These are phyloP conservation scores for Macrochelys suwanniensis DNA, from an alignment of 2,797 vertebrate species.

Conservation along the genomic window DNA sequence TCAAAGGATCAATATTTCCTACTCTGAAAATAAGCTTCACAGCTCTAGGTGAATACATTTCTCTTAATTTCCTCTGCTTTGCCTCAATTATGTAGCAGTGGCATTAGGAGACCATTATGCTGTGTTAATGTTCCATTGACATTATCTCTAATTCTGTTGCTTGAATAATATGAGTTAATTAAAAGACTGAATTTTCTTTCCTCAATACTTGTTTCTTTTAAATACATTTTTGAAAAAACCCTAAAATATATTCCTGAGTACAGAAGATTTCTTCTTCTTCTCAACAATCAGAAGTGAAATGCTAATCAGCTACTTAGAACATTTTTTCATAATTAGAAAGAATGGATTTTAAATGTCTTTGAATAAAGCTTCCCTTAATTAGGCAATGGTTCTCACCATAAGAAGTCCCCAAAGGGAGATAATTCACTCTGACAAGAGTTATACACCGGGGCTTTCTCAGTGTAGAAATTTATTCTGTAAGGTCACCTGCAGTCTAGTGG, in stretches of 20 bases:
- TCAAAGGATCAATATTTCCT: not conserved
- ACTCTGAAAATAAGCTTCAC: not conserved
- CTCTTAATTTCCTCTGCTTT: not conserved
- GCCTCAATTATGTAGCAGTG: not conserved
- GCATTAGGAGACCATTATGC: not conserved
- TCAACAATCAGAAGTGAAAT: not conserved
- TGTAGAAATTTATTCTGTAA: not conserved
- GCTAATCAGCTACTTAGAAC: not conserved
- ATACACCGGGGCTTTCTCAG: not conserved
- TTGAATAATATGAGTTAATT: not conserved
- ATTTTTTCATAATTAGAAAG: not conserved
- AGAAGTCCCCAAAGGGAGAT: not conserved
- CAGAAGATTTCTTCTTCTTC: not conserved
- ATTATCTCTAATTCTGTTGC: not conserved
- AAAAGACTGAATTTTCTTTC: not conserved
- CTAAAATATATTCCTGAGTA: not conserved
- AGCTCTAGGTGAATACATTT: not conserved
- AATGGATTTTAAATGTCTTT: not conserved
- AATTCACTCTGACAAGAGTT: not conserved
- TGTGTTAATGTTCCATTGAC: not conserved
- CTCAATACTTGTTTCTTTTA: not conserved
- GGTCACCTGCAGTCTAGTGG: not conserved
- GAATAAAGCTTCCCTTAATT: not conserved
- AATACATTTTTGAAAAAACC: not conserved
- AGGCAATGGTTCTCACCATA: not conserved